These are phyloP conservation scores for Magallana angulata DNA, from an alignment of 1,140 invertebrate genomes.

Conservation along the genomic window DNA sequence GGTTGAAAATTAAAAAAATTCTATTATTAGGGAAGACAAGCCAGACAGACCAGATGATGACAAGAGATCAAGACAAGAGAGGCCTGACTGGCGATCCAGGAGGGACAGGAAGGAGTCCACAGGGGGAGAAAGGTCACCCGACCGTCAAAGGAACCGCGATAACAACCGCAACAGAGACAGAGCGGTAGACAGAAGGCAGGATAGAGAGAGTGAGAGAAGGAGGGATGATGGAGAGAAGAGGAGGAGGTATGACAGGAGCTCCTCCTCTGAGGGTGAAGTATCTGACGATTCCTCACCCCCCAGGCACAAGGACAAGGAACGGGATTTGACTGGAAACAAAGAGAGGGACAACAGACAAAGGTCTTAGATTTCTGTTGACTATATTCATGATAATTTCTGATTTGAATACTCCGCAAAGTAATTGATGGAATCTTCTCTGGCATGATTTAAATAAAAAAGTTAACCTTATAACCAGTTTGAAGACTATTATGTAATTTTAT, in stretches of 20 bases:
- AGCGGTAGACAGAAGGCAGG: background rate
- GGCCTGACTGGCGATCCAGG: background rate
- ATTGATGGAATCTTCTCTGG: no score
- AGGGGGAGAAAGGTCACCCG: background rate
- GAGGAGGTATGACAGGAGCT: background rate
- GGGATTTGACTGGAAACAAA: background rate
- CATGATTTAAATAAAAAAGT: no score
- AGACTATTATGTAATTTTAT: no score
- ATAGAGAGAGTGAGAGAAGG: background rate
- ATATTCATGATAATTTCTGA: no score
- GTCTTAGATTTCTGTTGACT: background rate
- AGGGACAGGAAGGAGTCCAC: background rate
- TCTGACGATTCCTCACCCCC: slow-evolving; percentile 11
- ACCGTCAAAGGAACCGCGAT: background rate
- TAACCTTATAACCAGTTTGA: no score
- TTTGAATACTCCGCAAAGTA: no score
- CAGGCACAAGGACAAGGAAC: background rate
- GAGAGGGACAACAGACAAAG: background rate
- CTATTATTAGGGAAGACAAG: background rate
- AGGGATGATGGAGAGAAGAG: background rate
- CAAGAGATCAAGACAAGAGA: background rate
- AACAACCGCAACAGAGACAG: background rate
- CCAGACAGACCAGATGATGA: slow-evolving; percentile 9
- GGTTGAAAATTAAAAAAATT: no score
- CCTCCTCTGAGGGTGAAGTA: slow-evolving; percentile 6